Base-by-base conservation (phyloP, 2,888 invertebrate genomes). In the Drosophila mayaguana region DNA sequence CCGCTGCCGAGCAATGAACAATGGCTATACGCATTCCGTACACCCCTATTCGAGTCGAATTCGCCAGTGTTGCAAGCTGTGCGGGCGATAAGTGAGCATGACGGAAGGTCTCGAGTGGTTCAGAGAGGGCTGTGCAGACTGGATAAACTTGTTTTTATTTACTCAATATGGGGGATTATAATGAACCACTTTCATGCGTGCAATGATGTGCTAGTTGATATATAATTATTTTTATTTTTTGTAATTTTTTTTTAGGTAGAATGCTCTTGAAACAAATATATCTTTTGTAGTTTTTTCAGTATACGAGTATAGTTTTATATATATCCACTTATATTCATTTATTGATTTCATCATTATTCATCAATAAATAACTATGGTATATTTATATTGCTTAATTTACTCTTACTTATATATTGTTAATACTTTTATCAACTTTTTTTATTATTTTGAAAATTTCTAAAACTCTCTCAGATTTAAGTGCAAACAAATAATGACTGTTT, bases 51-150 rank as follows among this genome's bases (percentile, higher is more conserved):
- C 16, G 9, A 16, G 45, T 36, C 32, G 18, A 46, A 40, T 65
- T 79, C 60, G 56, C 66, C 55, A 63, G 50, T 80, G 77, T 59
- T 66, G 77, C 77, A 71, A 76, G 72, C 64, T 63, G 77, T 78
- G 77, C 77, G 77, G 77, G 77, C 67, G 72, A 67, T 71, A 70
- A 70, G 55, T 70, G 72, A 28, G 36, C 72, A 64, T 76, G 71
- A 64, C 76, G 75, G 75, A 76, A 79, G 48, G 22, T 22, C 46
- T 75, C 55, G 62, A 75, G 70, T 79, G 54, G 18, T 9, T 42
- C 40, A 11, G 3, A 53, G 70, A 63, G 64, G 77, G 76, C 45
- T 69, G 75, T 9, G 18, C 9, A 0, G 32, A 40, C 20, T 40
- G 20, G 14, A 71, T 69, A 48, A 51, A 69, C 71, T 60, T 54